These are phyloP conservation scores for Rallus limicola DNA, from an alignment of 2,113 vertebrate genomes.

Conservation along the genomic window DNA sequence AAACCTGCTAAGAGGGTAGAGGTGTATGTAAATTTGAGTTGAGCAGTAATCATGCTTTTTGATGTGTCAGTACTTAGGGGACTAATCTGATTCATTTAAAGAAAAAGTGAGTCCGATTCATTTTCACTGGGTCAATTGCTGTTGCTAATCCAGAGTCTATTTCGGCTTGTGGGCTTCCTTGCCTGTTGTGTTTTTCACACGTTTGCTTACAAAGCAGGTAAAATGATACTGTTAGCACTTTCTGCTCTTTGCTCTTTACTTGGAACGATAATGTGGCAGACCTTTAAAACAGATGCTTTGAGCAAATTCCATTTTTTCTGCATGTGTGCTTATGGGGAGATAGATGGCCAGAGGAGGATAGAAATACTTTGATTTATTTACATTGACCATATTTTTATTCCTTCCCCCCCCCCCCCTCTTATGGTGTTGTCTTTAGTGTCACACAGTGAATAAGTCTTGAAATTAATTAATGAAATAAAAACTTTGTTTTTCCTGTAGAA, in stretches of 20 bases:
- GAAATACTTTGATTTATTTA: slow-evolving; percentile 49
- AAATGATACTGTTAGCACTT: slow-evolving; percentile 8
- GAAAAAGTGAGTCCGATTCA: neutral
- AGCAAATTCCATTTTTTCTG: neutral
- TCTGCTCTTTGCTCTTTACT: neutral
- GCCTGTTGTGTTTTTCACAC: neutral
- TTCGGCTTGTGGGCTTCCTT: neutral
- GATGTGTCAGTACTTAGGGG: neutral
- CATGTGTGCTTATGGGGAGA: neutral
- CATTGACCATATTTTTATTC: neutral
- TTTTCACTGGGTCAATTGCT: slow-evolving; percentile 12
- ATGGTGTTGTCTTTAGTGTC: neutral
- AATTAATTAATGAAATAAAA: slow-evolving; percentile 4
- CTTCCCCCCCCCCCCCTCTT: neutral
- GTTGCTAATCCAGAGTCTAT: neutral
- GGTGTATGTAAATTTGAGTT: neutral
- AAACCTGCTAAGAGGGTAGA: neutral
- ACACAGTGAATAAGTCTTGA: neutral
- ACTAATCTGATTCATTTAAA: slow-evolving; percentile 15
- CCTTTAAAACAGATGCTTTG: slow-evolving; percentile 12
- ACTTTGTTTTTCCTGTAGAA: neutral
- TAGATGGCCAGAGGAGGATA: neutral
- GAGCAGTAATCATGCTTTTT: slow-evolving; percentile 22
- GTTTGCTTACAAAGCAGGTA: slow-evolving; percentile 46
- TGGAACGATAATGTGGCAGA: neutral